Conservation (phyloP, 2,113 vertebrate species). For the Beaufortia kweichowensis region DNA sequence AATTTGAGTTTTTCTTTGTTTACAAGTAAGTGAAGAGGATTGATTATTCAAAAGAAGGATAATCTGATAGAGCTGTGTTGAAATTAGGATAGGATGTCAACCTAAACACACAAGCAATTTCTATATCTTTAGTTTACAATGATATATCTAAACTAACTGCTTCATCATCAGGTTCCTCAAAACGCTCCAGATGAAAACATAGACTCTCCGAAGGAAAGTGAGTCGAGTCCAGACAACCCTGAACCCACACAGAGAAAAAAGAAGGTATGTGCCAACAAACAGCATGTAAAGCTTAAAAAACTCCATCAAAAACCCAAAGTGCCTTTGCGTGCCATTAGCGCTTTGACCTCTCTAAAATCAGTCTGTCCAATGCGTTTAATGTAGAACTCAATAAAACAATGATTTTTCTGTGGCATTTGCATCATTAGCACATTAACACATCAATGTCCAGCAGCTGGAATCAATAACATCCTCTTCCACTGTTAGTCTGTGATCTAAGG, state of each 20-base stretch:
- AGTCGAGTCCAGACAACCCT: constrained; percentile 21
- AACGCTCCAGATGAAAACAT: background rate
- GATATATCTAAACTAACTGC: background rate
- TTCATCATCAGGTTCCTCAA: background rate
- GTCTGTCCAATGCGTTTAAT: constrained; percentile 14
- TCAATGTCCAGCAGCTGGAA: constrained; percentile 1
- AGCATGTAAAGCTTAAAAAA: background rate
- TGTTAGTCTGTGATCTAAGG: background rate
- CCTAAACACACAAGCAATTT: no score
- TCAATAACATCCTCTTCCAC: constrained; percentile 18
- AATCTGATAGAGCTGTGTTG: background rate
- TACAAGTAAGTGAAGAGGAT: background rate
- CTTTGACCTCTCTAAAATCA: background rate
- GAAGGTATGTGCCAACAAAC: constrained; percentile 11
- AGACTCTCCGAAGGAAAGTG: background rate
- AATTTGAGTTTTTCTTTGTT: constrained; percentile 10
- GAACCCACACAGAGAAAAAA: background rate
- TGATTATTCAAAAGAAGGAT: background rate
- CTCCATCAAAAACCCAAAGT: background rate
- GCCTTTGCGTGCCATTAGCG: background rate
- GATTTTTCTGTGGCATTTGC: constrained; percentile 16
- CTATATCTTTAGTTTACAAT: no score
- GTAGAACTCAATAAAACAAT: constrained; percentile 17
- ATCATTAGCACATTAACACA: constrained; percentile 41
- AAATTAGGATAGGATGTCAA: no score